A percentile compares a stretch with the other conserved stretches of the same genome.
Evolutionary conservation across 2,888 invertebrate species (phyloP).

Genomic region (Drosophila rubida): DNA sequence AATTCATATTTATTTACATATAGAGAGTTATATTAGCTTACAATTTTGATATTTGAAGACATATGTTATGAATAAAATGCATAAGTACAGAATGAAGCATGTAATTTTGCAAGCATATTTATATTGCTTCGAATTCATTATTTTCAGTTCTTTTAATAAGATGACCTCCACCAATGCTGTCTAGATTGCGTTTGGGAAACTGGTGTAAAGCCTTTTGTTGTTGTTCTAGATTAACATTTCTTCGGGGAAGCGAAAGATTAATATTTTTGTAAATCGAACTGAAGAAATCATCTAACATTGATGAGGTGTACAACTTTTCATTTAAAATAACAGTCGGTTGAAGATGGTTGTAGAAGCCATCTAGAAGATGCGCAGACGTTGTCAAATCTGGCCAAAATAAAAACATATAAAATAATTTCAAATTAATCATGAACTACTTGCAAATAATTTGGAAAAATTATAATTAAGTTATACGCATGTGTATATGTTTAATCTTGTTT

Average conservation of each 20-base stretch:
- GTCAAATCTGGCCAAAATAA: conserved; percentile 54
- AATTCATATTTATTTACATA: conserved; percentile 25
- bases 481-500: neutral
- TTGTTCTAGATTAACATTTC: conserved; percentile 6
- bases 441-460: conserved; percentile 1
- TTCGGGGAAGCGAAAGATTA: conserved; percentile 3
- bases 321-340: conserved; percentile 32
- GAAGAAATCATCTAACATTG: conserved; percentile 28
- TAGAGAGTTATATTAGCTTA: conserved; percentile 25
- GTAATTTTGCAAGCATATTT: neutral
- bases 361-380: conserved; percentile 42
- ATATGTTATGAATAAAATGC: conserved; percentile 8
- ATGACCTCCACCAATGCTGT: conserved; percentile 72
- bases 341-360: conserved; percentile 41
- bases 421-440: conserved; percentile 11
- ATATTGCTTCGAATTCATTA: conserved; percentile 10
- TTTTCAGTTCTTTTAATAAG: conserved; percentile 56
- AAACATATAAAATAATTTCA: conserved; percentile 23
- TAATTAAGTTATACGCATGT: neutral
- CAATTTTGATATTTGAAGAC: conserved; percentile 16
- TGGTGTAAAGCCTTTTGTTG: conserved; percentile 17
- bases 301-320: conserved; percentile 35
- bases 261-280: conserved; percentile 22
- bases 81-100: conserved; percentile 1
- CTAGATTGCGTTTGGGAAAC: conserved; percentile 61